Evolutionary conservation across 2,113 vertebrate species (phyloP).

Genomic region (Coptodon bakossiorum): DNA sequence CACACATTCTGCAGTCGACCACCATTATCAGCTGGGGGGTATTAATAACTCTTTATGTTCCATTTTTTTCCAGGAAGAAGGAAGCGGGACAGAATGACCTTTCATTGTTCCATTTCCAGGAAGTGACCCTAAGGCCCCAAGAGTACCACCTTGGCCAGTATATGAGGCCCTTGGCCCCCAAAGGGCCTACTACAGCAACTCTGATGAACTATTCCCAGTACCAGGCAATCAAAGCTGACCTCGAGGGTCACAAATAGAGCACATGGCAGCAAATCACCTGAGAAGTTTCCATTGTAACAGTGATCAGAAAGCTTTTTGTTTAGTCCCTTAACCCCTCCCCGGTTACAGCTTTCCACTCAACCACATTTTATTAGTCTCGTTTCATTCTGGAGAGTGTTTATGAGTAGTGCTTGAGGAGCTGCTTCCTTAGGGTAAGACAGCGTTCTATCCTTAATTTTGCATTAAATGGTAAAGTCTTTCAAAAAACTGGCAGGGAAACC

Average conservation of each 20-base stretch:
- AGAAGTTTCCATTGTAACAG: conserved; percentile 30
- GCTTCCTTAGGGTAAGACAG: neutral
- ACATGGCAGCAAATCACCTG: conserved; percentile 19
- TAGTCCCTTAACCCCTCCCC: conserved; percentile 18
- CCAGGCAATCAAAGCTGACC: conserved; percentile 24
- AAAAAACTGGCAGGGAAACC: neutral
- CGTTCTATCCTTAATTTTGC: neutral
- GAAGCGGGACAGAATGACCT: conserved; percentile 48
- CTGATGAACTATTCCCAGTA: conserved; percentile 24
- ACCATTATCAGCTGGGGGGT: conserved; percentile 26
- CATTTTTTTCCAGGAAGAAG: conserved; percentile 52
- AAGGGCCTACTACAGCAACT: neutral
- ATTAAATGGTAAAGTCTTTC: neutral
- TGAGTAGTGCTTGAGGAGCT: conserved; percentile 1
- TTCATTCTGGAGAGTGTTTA: conserved; percentile 32
- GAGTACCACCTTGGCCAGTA: neutral
- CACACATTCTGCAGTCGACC: neutral
- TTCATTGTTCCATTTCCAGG: conserved; percentile 63
- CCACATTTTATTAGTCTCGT: conserved; percentile 35
- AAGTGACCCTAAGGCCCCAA: conserved; percentile 32
- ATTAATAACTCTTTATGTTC: conserved; percentile 59
- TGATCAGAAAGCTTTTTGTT: conserved; percentile 35
- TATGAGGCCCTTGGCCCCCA: neutral
- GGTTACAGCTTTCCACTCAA: conserved; percentile 20
- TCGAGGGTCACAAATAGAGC: neutral